Percentiles rank a stretch among this genome's conserved stretches.
These are phyloP conservation scores for Vombatus ursinus DNA, from an alignment of 2,113 vertebrate genomes.

Conservation along the genomic window DNA sequence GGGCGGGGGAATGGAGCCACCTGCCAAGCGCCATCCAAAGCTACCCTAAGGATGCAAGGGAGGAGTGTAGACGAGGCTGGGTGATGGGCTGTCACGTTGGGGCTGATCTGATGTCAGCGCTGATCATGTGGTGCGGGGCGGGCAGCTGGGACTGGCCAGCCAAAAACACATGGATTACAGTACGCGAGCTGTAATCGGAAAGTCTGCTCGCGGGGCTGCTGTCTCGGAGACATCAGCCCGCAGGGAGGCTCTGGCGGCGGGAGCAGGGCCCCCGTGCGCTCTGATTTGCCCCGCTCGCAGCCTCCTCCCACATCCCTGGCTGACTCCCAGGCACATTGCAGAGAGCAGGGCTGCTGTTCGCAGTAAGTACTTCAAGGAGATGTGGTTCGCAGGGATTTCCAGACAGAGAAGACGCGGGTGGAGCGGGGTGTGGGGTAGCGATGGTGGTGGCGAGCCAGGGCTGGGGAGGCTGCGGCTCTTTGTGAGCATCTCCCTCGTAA, in stretches of 20 bases:
- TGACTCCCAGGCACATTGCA: conserved; percentile 19
- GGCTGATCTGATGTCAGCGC: conserved; percentile 72
- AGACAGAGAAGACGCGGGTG: conserved; percentile 27
- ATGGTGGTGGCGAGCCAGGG: background rate
- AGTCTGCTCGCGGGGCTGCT: conserved; percentile 53
- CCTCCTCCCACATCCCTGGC: conserved; percentile 35
- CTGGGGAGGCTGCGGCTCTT: background rate
- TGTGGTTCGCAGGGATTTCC: conserved; percentile 51
- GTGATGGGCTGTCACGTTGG: conserved; percentile 64
- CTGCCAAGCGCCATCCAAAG: conserved; percentile 40
- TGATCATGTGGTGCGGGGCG: conserved; percentile 73
- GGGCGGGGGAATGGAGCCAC: conserved; percentile 43
- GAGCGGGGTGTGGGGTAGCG: background rate
- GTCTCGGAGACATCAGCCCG: conserved; percentile 52
- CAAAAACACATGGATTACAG: conserved; percentile 71
- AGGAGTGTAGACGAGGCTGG: conserved; percentile 55
- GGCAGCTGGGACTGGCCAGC: conserved; percentile 76
- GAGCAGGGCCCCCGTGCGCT: background rate
- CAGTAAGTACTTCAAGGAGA: conserved; percentile 65
- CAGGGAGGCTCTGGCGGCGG: conserved; percentile 49
- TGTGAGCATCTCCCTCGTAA: background rate
- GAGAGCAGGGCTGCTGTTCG: conserved; percentile 52
- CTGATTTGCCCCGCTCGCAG: background rate
- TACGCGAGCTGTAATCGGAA: conserved; percentile 67
- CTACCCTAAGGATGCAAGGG: conserved; percentile 40